Evolutionary conservation across 2,888 invertebrate genomes (phyloP).

Genomic region (Rhogogaster chlorosoma): DNA sequence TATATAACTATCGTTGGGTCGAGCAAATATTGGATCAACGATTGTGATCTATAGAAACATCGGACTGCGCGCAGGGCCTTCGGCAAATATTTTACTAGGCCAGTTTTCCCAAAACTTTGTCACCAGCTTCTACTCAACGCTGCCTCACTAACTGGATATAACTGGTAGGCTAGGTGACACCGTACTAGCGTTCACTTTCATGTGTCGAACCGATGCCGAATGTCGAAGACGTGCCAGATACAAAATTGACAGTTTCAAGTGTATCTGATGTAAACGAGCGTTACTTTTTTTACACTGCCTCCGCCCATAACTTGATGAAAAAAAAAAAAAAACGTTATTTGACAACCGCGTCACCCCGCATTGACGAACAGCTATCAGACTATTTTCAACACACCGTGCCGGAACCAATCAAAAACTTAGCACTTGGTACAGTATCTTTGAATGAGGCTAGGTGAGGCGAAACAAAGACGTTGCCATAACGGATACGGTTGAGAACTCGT

Average conservation of each 20-base stretch:
- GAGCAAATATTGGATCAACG: conserved; percentile 40
- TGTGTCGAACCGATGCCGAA: background rate
- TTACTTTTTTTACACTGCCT: background rate
- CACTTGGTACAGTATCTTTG: background rate
- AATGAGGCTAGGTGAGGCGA: background rate
- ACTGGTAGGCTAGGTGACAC: background rate
- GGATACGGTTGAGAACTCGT: conserved; percentile 35
- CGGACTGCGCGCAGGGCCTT: conserved; percentile 13
- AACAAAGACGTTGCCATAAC: conserved; percentile 15
- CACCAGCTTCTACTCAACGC: background rate
- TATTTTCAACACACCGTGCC: background rate
- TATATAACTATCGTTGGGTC: conserved; percentile 10
- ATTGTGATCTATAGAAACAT: conserved; percentile 36
- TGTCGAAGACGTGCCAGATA: background rate
- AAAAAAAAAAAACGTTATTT: background rate
- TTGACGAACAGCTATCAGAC: background rate
- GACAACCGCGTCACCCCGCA: background rate
- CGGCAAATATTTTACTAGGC: conserved; percentile 37
- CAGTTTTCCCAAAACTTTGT: conserved; percentile 32
- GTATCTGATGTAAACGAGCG: background rate
- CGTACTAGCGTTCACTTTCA: background rate
- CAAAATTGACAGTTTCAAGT: background rate
- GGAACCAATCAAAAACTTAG: conserved; percentile 5
- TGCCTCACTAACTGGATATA: background rate
- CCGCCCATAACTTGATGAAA: background rate